Evolutionary conservation across 1,140 invertebrate genomes (phyloP).

Genomic region (Oedothorax gibbosus): DNA sequence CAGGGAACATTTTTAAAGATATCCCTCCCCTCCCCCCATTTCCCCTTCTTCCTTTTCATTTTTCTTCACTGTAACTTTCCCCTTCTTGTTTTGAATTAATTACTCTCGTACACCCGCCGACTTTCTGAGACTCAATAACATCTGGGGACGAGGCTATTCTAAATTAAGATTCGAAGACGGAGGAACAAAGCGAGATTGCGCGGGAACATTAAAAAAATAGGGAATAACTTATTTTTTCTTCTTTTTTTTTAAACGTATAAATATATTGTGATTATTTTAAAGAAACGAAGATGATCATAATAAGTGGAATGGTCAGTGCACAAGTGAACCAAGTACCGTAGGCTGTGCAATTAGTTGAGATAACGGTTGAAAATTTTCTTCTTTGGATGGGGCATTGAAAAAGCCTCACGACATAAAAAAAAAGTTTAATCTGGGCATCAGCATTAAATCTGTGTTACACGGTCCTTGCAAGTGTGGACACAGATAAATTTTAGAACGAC

Average conservation of each 20-base stretch:
- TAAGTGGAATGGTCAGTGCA: constrained; percentile 3
- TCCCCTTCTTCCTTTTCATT: constrained; percentile 41
- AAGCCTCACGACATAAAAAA: too few species aligned
- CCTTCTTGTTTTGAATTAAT: constrained; percentile 58
- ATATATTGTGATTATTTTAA: constrained; percentile 37
- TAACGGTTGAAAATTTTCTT: too few species aligned
- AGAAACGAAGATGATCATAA: constrained; percentile 43
- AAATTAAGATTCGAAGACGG: constrained; percentile 49
- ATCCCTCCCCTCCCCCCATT: constrained; percentile 18
- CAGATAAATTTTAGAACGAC: too few species aligned
- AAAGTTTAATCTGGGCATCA: too few species aligned
- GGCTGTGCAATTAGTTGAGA: too few species aligned
- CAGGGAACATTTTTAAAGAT: constrained; percentile 54
- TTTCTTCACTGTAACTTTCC: constrained; percentile 48
- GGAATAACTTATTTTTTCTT: too few species aligned
- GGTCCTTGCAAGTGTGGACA: too few species aligned
- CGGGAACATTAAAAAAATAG: background rate
- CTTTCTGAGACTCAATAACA: constrained; percentile 53
- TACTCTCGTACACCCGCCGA: constrained; percentile 19
- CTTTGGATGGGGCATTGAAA: too few species aligned
- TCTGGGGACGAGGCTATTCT: constrained; percentile 36
- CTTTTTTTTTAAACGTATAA: constrained; percentile 13
- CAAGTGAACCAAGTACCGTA: background rate
- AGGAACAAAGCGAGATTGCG: background rate
- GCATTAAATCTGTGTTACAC: too few species aligned